Base-by-base conservation (phyloP, 2,888 invertebrate species). In the Cephus pulcher region DNA sequence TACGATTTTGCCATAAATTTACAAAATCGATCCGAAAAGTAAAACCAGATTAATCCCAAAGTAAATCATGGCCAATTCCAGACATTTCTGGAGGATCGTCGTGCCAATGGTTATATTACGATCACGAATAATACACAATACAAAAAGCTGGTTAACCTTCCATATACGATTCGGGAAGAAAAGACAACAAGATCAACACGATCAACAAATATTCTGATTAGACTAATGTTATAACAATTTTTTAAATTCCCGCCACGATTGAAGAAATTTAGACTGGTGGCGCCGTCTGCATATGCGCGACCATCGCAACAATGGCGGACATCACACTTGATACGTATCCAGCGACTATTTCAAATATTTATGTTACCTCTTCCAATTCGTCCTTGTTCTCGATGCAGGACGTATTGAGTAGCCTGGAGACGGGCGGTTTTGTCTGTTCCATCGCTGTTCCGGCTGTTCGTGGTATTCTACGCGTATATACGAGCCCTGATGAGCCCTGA, bases 361-460 rank as follows among this genome's bases (percentile, higher is more conserved):
- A 90, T 91, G 92, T 94, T 95, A 97, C 97, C 96, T 97, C 97
- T 92, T 97, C 97, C 92, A 96, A 94, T 92, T 97, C 97, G 94
- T 97, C 97, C 95, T 95, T 96, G 93, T 95, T 95, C 94, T 97
- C 97, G 92, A 97, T 95, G 91, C 95, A 94, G 91, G 96, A 95
- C 92, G 95, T 95, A 93, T 95, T 93, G 93, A 97, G 96, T 93
- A 97, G 94, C 93, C 95, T 96, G 90, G 96, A 95, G 84, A 90
- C 86, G 83, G 90, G 89, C 84, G 90, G 84, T 91, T 91, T 92
- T 81, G 89, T 87, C 86, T 91, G 92, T 87, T 92, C 92, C 92
- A 92, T 92, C 83, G 87, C 87, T 87, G 88, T 83, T 80, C 82
- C 81, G 86, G 80, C 33, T 70, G 80, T 80, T 77, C 80, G 78